Conservation (phyloP, 2,797 vertebrate species). For the Lagorchestes hirsutus region DNA sequence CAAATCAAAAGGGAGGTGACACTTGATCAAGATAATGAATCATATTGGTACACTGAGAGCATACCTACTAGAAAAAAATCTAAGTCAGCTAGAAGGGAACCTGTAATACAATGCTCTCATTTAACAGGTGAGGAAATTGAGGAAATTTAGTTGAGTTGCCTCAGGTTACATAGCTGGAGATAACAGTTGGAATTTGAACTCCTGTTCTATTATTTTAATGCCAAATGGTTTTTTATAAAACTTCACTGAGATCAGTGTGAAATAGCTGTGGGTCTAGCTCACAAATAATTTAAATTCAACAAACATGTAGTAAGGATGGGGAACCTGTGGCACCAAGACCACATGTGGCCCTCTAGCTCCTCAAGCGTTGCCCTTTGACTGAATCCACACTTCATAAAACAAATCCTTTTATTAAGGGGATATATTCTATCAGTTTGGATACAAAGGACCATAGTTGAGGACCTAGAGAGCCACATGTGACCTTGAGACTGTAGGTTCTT, state of each 20-base stretch:
- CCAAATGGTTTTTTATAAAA: neutral
- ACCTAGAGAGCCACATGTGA: no score
- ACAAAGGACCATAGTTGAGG: no score
- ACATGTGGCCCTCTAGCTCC: no score
- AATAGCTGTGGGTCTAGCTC: neutral
- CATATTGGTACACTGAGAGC: no score
- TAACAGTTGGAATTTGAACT: neutral
- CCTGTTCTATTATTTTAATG: neutral
- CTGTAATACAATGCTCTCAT: neutral
- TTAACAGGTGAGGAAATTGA: neutral
- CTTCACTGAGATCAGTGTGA: neutral
- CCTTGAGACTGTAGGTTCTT: no score
- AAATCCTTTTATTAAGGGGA: no score
- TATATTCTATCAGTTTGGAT: no score
- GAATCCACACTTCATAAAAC: no score
- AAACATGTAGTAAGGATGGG: neutral
- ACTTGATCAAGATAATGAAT: no score
- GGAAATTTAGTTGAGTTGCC: neutral
- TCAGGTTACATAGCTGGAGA: neutral
- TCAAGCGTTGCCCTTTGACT: no score
- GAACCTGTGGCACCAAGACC: no score
- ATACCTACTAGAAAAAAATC: neutral
- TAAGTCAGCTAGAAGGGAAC: neutral
- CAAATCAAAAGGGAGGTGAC: neutral
- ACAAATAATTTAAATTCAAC: neutral